phyloP scores from a whole-genome alignment of 2,797 vertebrate genomes.

The Lepidocolaptes lacrymiger region DNA sequence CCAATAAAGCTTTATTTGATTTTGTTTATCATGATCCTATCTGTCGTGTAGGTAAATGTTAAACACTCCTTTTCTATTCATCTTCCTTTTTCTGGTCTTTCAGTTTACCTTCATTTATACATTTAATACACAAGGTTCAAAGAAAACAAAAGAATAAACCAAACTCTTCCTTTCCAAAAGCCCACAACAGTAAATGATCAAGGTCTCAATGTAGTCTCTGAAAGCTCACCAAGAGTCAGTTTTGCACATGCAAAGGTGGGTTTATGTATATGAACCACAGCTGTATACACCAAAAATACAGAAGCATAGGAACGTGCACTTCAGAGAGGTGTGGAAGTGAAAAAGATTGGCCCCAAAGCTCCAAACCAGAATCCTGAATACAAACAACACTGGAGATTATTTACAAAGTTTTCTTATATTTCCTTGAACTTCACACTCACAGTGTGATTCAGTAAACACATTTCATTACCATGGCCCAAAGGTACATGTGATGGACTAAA shows the following conservation, averaged over 20 bases:
- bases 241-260: constrained; percentile 10
- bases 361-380: neutral
- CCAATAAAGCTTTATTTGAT: constrained; percentile 59
- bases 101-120: constrained; percentile 18
- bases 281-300: neutral
- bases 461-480: neutral
- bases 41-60: constrained; percentile 41
- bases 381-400: neutral
- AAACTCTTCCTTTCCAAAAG: constrained; percentile 44
- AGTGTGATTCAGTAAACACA: neutral
- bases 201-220: neutral
- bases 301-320: neutral
- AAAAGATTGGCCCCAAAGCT: neutral
- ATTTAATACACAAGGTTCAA: constrained; percentile 43
- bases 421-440: neutral
- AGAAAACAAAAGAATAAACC: constrained; percentile 60
- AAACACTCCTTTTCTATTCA: constrained; percentile 46
- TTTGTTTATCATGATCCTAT: constrained; percentile 58
- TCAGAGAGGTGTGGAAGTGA: neutral
- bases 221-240: constrained; percentile 4
- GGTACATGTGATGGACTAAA: neutral
- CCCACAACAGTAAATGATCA: constrained; percentile 28
- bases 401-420: neutral
- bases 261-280: constrained; percentile 30
- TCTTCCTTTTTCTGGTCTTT: constrained; percentile 48